Evolutionary conservation across 2,888 invertebrate species (phyloP).

Genomic region (Leptinotarsa juncta): DNA sequence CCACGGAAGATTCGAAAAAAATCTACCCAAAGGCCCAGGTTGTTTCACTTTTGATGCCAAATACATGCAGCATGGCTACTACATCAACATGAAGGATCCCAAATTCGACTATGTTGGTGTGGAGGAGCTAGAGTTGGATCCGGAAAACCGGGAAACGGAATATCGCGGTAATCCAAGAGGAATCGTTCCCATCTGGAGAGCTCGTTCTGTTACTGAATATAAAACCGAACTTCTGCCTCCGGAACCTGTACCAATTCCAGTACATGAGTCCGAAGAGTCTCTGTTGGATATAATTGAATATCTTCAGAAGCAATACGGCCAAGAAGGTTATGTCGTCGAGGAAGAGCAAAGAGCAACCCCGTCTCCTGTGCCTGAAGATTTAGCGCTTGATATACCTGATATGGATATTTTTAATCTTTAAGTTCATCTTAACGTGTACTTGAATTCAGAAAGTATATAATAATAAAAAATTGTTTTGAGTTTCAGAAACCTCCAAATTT

Average conservation of each 20-base stretch:
- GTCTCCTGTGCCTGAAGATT: constrained; percentile 52
- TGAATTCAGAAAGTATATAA: background rate
- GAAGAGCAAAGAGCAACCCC: constrained; percentile 61
- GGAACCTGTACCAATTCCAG: constrained; percentile 75
- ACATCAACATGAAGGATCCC: constrained; percentile 72
- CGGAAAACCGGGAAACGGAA: constrained; percentile 62
- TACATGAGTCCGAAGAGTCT: constrained; percentile 74
- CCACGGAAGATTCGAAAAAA: constrained; percentile 79
- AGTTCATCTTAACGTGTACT: background rate
- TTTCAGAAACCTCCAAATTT: too few relatives aligned
- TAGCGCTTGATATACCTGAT: constrained; percentile 50
- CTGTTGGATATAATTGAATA: constrained; percentile 66
- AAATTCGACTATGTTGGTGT: constrained; percentile 68
- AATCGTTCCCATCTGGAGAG: constrained; percentile 74
- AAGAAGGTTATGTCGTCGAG: constrained; percentile 60
- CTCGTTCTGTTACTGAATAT: constrained; percentile 74
- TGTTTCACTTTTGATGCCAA: constrained; percentile 82
- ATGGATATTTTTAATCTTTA: constrained; percentile 47
- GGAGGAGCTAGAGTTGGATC: constrained; percentile 66
- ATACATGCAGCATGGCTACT: constrained; percentile 81
- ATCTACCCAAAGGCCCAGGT: constrained; percentile 78
- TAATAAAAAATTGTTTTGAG: too few relatives aligned
- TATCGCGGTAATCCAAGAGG: constrained; percentile 59
- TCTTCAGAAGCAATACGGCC: constrained; percentile 67
- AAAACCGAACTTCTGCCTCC: constrained; percentile 78